Percentiles rank a stretch among this genome's conserved stretches.
Evolutionary conservation across 2,888 invertebrate species (phyloP).

Genomic region (Helleia helle): DNA sequence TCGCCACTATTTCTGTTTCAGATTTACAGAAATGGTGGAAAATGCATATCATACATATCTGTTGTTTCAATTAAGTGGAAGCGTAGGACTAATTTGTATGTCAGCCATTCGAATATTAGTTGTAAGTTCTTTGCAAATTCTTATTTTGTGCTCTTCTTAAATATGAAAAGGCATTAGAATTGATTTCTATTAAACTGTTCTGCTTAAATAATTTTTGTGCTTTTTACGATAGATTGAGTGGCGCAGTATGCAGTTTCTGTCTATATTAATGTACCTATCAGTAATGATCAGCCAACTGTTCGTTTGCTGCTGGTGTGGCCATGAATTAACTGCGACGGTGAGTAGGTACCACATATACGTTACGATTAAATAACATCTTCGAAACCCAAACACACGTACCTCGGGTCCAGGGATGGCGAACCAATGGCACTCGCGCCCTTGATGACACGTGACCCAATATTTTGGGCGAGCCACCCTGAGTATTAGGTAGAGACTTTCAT

Average conservation of each 20-base stretch:
- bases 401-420: too few species aligned
- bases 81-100: conserved; percentile 63
- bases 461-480: too few species aligned
- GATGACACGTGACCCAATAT: too few species aligned
- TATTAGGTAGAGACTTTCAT: too few species aligned
- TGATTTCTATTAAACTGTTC: too few species aligned
- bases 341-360: conserved; percentile 20
- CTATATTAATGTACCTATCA: conserved; percentile 44
- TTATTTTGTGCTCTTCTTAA: too few species aligned
- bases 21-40: conserved; percentile 57
- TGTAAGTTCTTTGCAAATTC: too few species aligned
- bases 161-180: too few species aligned
- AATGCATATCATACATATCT: conserved; percentile 62
- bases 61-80: conserved; percentile 67
- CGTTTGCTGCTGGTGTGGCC: conserved; percentile 71
- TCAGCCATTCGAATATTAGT: conserved; percentile 48
- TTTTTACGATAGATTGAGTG: conserved; percentile 37
- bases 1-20: too few species aligned
- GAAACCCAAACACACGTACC: too few species aligned
- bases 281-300: conserved; percentile 69
- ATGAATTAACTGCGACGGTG: conserved; percentile 60
- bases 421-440: too few species aligned
- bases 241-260: conserved; percentile 59
- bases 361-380: background rate
- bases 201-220: too few species aligned